Percentiles rank a stretch among this genome's conserved stretches.
phyloP scores from a whole-genome alignment of 2,888 invertebrate genomes.

The Tortricodes alternella region DNA sequence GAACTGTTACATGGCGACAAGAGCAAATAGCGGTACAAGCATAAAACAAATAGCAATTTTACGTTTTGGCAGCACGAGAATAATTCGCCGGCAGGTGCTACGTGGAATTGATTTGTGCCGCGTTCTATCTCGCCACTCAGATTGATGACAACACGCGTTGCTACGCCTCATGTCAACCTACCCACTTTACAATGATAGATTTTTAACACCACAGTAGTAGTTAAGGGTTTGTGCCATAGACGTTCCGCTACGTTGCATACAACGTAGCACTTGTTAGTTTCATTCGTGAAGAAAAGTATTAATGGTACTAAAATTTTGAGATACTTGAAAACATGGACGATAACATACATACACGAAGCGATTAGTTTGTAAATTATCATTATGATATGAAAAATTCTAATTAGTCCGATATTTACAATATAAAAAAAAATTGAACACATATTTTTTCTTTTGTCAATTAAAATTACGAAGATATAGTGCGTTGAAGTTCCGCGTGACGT shows the following conservation, averaged over 20 bases:
- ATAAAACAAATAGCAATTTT: conserved; percentile 41
- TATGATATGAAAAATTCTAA: too few relatives aligned
- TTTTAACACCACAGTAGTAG: neutral
- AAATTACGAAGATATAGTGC: too few relatives aligned
- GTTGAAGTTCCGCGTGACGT: too few relatives aligned
- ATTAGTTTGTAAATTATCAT: too few relatives aligned
- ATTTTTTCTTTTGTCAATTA: too few relatives aligned
- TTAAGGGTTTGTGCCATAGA: neutral
- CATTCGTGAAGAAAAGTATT: too few relatives aligned
- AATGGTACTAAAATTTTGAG: too few relatives aligned
- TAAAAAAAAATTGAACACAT: too few relatives aligned
- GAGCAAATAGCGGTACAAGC: conserved; percentile 31
- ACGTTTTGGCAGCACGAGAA: conserved; percentile 39
- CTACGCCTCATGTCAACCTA: conserved; percentile 16
- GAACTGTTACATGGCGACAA: conserved; percentile 23
- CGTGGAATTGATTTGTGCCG: conserved; percentile 53
- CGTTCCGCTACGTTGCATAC: neutral
- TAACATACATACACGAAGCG: too few relatives aligned
- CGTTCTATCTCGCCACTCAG: conserved; percentile 49
- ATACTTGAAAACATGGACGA: too few relatives aligned
- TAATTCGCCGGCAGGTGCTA: conserved; percentile 45
- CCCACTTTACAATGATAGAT: conserved; percentile 24
- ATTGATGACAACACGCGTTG: conserved; percentile 40
- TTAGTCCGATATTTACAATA: too few relatives aligned
- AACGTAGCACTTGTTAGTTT: neutral